phyloP scores from a whole-genome alignment of 2,797 vertebrate species.

The Jordanella pulchra region DNA sequence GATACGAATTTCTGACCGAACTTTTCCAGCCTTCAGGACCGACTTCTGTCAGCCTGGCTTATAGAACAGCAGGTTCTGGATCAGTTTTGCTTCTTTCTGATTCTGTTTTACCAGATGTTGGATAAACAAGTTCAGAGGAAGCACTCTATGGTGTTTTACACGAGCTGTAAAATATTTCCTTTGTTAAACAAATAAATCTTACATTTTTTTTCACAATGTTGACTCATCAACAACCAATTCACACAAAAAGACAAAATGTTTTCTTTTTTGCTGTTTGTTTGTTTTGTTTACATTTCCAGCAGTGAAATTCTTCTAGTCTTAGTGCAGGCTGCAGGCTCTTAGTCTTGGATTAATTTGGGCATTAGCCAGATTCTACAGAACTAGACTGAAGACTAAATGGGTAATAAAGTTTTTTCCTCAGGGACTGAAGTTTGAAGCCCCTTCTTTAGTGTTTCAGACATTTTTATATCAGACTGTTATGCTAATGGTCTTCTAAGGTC shows the following conservation, averaged over 20 bases:
- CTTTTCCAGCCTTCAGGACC: not conserved
- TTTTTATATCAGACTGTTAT: no score
- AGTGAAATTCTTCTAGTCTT: no score
- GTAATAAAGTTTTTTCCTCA: not conserved
- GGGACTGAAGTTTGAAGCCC: not conserved
- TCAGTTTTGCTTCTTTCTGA: not conserved
- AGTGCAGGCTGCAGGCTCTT: no score
- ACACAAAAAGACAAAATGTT: not conserved
- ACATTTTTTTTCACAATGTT: not conserved
- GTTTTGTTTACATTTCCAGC: no score
- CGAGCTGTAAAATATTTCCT: not conserved
- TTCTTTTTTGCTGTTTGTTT: no score
- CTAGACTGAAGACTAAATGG: no score
- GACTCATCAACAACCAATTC: not conserved
- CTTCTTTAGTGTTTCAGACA: not conserved
- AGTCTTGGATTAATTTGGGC: not conserved
- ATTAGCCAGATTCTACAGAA: not conserved
- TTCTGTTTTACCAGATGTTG: not conserved
- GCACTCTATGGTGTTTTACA: not conserved
- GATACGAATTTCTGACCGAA: slow-evolving; percentile 9
- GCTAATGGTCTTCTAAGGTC: not conserved
- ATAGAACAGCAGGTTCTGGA: not conserved
- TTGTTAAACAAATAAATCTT: not conserved
- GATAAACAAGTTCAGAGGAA: no score
- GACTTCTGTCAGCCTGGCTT: not conserved